Base-by-base conservation (phyloP, 1,140 invertebrate species). In the Delia radicum region DNA sequence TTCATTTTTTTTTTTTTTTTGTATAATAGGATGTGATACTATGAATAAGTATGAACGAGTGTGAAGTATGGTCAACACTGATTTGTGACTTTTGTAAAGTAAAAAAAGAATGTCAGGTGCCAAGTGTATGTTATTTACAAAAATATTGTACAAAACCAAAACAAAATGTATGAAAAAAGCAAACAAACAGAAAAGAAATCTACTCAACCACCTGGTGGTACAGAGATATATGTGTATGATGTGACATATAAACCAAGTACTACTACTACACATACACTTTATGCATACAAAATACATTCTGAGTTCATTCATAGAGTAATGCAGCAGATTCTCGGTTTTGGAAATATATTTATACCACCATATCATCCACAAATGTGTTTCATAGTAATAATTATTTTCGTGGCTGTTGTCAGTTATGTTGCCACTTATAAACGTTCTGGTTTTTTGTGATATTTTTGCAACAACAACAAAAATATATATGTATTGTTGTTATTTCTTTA, bases 1-100 rank as follows among this genome's bases (percentile, higher is more conserved):
- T 10, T 42, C 12, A 42, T 13, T 42, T 10, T 42, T 42, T 10
- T 42, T 1, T 10, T 15, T 42, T 42, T 10, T 42, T 42, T 42
- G 37, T 13, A 15, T 10, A 13, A 3, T 61, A 21, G 18, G 65
- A 42, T 31, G 42, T 73, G 72, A 26, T 55, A 8, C 2, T n/a
- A 10, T 29, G 31, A 24, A 67, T 33, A 67, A 67, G 18, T 28
- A 6, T 33, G 63, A 67, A 33, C 37, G 29, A 37, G 62, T 65
- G 65, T 69, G 65, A 69, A 69, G 65, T 69, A 69, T 69, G 65
- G 65, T 69, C 65, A 69, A 69, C 65, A 69, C 29, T 37, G 65
- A 69, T 69, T 69, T 69, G 65, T 69, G 65, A 69, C 29, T 69
- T 69, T 31, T 69, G 29, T 33, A 8, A 69, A 69, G 29, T 8